A percentile compares a stretch with the other conserved stretches of the same genome.
These are phyloP conservation scores for Deilephila elpenor DNA, from an alignment of 2,888 invertebrate genomes.

Conservation along the genomic window DNA sequence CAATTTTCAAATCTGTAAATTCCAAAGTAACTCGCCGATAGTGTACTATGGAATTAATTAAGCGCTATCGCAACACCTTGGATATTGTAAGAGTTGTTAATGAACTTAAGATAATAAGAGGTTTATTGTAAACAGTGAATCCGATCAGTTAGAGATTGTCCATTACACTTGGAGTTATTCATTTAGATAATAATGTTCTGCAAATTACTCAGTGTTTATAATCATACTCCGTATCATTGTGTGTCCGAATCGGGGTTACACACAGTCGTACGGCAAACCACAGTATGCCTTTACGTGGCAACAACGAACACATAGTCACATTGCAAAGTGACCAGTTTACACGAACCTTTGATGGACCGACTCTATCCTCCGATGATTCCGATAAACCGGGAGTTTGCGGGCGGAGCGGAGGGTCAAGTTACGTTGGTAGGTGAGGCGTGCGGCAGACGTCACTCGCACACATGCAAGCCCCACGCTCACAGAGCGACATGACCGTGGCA, in stretches of 20 bases:
- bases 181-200: slow-evolving; percentile 82
- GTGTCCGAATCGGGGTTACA: slow-evolving; percentile 83
- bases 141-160: slow-evolving; percentile 43
- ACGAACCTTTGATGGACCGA: slow-evolving; percentile 61
- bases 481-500: slow-evolving; percentile 75
- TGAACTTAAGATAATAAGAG: neutral
- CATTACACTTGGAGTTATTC: slow-evolving; percentile 67
- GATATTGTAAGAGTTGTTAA: neutral
- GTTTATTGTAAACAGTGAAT: slow-evolving; percentile 8
- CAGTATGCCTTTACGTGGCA: slow-evolving; percentile 79
- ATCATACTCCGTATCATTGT: slow-evolving; percentile 76
- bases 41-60: neutral
- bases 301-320: slow-evolving; percentile 76
- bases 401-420: slow-evolving; percentile 57
- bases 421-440: slow-evolving; percentile 64
- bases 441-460: slow-evolving; percentile 83
- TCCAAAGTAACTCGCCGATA: slow-evolving; percentile 22
- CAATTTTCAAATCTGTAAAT: neutral
- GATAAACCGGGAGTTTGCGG: slow-evolving; percentile 39
- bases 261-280: slow-evolving; percentile 65
- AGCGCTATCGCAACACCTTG: neutral
- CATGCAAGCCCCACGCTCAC: slow-evolving; percentile 62
- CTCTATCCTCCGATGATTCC: slow-evolving; percentile 50
- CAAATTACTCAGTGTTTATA: slow-evolving; percentile 81
- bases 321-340: slow-evolving; percentile 58